Conservation (phyloP, 2,888 invertebrate species). For the Pseudococcus viburni region DNA sequence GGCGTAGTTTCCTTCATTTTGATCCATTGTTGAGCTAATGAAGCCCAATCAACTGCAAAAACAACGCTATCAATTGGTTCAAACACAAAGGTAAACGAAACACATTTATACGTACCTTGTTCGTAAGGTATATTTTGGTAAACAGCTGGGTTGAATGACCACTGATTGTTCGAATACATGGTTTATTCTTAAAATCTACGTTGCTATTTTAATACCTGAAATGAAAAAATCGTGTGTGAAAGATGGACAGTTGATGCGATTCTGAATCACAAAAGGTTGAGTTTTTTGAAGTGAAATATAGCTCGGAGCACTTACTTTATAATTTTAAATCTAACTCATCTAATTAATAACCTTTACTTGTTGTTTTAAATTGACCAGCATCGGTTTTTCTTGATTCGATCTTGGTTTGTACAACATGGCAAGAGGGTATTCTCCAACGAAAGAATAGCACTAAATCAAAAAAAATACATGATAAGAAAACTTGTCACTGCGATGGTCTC, state of each 20-base stretch:
- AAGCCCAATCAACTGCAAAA: conserved; percentile 90
- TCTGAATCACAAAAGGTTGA: neutral
- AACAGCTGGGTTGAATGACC: conserved; percentile 86
- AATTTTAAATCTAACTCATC: neutral
- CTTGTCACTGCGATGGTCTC: neutral
- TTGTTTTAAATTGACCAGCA: neutral
- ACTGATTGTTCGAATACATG: conserved; percentile 72
- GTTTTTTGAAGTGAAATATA: neutral
- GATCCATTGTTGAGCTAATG: conserved; percentile 97
- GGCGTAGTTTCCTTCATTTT: conserved; percentile 87
- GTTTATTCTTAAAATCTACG: neutral
- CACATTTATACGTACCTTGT: conserved; percentile 73
- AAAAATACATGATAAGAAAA: neutral
- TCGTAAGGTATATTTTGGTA: conserved; percentile 88
- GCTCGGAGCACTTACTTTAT: conserved; percentile 38
- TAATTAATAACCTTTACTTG: conserved; percentile 56
- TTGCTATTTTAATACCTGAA: conserved; percentile 32
- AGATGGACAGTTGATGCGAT: neutral
- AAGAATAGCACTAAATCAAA: neutral
- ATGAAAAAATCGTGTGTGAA: neutral
- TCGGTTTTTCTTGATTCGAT: neutral
- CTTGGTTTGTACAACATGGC: conserved; percentile 28
- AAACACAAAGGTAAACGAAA: neutral
- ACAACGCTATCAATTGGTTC: neutral
- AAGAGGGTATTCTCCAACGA: neutral